Percentiles rank a stretch among this genome's conserved stretches.
Evolutionary conservation across 2,113 vertebrate genomes (phyloP).

Genomic region (Chaetorhynchus papuensis): DNA sequence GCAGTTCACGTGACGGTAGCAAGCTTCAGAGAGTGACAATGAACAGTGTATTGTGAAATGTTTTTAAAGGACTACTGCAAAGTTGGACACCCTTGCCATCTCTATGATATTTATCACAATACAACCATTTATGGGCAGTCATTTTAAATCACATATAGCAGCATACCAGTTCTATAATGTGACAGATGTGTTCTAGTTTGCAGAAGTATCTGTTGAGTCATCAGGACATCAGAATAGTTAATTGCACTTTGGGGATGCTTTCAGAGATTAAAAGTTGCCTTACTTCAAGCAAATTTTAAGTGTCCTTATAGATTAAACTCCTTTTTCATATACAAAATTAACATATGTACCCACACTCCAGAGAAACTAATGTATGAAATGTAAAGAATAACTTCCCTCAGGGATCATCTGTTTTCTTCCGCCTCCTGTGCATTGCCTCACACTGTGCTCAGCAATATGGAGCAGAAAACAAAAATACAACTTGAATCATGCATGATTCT

Average conservation of each 20-base stretch:
- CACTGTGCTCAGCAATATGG: neutral
- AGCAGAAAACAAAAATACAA: neutral
- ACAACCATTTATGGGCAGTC: neutral
- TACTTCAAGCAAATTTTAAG: conserved; percentile 40
- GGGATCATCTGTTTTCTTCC: neutral
- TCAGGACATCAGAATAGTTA: conserved; percentile 37
- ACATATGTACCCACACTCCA: neutral
- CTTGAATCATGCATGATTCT: neutral
- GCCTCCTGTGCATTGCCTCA: neutral
- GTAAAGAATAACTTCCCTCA: neutral
- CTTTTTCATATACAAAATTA: neutral
- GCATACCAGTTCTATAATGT: neutral
- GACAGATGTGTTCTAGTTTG: conserved; percentile 31
- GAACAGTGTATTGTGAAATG: neutral
- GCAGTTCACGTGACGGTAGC: neutral
- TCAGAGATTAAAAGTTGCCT: conserved; percentile 33
- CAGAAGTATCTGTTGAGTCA: conserved; percentile 49
- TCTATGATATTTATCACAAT: neutral
- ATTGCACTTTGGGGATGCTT: conserved; percentile 18
- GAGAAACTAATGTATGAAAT: neutral
- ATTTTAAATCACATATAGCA: neutral
- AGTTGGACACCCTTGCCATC: neutral
- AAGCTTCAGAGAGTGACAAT: neutral
- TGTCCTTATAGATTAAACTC: neutral
- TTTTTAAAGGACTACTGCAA: neutral